A percentile compares a stretch with the other conserved stretches of the same genome.
phyloP scores from a whole-genome alignment of 2,797 vertebrate genomes.

The Tolypeutes matacus region DNA sequence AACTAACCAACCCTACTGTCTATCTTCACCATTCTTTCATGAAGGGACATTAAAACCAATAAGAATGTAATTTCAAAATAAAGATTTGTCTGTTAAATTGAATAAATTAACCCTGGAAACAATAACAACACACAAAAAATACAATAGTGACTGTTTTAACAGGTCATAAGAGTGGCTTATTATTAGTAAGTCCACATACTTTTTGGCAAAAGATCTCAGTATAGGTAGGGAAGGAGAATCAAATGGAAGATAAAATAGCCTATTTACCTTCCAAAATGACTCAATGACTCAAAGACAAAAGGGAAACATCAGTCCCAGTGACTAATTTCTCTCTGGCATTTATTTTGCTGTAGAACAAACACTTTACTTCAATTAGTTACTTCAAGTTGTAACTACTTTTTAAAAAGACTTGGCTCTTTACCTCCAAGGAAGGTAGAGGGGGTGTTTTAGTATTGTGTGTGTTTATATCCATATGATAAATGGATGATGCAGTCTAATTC shows the following conservation, averaged over 20 bases:
- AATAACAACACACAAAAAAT: constrained; percentile 4
- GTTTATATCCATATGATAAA: not conserved
- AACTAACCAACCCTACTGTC: not conserved
- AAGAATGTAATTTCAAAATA: constrained; percentile 41
- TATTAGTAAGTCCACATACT: not conserved
- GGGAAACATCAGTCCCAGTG: not conserved
- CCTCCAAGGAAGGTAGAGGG: not conserved
- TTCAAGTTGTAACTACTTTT: constrained; percentile 50
- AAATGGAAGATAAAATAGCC: constrained; percentile 31
- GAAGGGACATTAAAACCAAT: constrained; percentile 30
- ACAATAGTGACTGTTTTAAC: not conserved
- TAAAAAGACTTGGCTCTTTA: constrained; percentile 41
- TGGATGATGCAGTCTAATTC: not conserved
- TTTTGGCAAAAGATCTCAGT: constrained; percentile 49
- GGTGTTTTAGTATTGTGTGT: constrained; percentile 1
- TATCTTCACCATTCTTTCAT: not conserved
- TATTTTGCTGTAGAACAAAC: constrained; percentile 28
- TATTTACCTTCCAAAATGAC: constrained; percentile 37
- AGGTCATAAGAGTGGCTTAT: not conserved
- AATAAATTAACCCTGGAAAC: constrained; percentile 57
- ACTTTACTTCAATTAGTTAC: constrained; percentile 51
- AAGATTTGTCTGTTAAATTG: constrained; percentile 41
- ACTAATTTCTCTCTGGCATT: constrained; percentile 39
- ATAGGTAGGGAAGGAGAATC: not conserved
- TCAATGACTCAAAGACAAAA: constrained; percentile 49